Conservation (phyloP, 2,113 vertebrate genomes). For the Lanius ludovicianus region DNA sequence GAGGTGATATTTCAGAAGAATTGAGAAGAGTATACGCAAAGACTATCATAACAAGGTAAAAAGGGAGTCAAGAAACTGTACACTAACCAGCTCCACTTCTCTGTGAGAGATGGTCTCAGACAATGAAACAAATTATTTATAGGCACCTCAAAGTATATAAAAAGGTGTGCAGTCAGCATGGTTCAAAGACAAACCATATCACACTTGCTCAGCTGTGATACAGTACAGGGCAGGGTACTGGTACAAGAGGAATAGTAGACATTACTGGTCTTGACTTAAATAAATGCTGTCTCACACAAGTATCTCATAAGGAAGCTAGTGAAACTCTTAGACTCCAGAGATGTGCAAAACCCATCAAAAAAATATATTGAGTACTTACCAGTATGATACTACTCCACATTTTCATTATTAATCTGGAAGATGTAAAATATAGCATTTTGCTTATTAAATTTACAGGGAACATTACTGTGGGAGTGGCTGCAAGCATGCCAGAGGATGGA, state of each 20-base stretch:
- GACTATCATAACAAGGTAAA: neutral
- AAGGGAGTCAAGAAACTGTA: neutral
- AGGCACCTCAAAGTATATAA: neutral
- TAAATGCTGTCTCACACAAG: neutral
- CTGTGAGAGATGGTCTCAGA: neutral
- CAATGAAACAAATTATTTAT: neutral
- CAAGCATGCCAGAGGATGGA: neutral
- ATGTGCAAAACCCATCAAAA: neutral
- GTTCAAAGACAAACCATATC: neutral
- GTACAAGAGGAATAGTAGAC: neutral
- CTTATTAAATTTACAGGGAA: neutral
- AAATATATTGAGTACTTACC: neutral
- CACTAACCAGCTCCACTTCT: neutral
- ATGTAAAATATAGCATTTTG: neutral
- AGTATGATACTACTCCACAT: neutral
- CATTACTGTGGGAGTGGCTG: neutral
- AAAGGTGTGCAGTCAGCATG: neutral
- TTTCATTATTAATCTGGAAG: neutral
- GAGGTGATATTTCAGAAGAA: neutral
- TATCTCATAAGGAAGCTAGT: neutral
- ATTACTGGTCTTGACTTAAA: neutral
- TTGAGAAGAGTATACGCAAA: neutral
- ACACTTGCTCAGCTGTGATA: neutral
- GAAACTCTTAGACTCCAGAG: neutral
- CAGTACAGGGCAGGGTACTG: neutral